Conservation (phyloP, 2,888 invertebrate species). For the Cynaeus angustus region DNA sequence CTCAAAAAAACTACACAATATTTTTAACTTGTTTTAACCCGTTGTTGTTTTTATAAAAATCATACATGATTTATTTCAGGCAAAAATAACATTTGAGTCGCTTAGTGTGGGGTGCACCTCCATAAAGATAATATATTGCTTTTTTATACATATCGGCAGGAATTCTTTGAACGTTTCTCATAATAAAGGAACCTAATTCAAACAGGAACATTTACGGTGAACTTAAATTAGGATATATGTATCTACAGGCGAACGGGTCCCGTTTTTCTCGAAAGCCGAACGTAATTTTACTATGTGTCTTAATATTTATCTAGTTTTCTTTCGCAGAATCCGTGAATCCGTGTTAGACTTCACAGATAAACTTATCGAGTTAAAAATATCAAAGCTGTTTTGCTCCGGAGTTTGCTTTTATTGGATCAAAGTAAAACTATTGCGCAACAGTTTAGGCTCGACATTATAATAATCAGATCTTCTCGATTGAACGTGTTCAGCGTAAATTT, state of each 20-base stretch:
- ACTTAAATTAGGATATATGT: slow-evolving; percentile 13
- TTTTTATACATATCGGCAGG: slow-evolving; percentile 25
- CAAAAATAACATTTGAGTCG: slow-evolving; percentile 4
- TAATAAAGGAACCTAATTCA: slow-evolving; percentile 31
- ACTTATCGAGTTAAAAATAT: background rate
- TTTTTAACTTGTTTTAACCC: background rate
- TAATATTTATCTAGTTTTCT: background rate
- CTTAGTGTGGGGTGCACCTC: slow-evolving; percentile 3
- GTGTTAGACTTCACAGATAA: background rate
- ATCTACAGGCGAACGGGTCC: slow-evolving; percentile 10
- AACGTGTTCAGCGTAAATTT: background rate
- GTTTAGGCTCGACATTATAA: background rate
- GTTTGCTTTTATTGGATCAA: background rate
- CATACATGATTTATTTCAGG: slow-evolving; percentile 6
- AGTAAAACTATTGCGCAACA: background rate
- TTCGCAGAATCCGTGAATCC: background rate
- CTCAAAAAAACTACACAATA: background rate
- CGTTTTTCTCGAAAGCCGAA: background rate
- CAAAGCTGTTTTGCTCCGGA: background rate
- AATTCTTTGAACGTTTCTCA: slow-evolving; percentile 11
- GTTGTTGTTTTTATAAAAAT: background rate
- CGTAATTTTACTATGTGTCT: background rate
- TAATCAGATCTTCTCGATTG: background rate
- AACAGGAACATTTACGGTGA: slow-evolving; percentile 26
- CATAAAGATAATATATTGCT: slow-evolving; percentile 15